Conservation (phyloP, 2,888 invertebrate genomes). For the Chirona hameri region DNA sequence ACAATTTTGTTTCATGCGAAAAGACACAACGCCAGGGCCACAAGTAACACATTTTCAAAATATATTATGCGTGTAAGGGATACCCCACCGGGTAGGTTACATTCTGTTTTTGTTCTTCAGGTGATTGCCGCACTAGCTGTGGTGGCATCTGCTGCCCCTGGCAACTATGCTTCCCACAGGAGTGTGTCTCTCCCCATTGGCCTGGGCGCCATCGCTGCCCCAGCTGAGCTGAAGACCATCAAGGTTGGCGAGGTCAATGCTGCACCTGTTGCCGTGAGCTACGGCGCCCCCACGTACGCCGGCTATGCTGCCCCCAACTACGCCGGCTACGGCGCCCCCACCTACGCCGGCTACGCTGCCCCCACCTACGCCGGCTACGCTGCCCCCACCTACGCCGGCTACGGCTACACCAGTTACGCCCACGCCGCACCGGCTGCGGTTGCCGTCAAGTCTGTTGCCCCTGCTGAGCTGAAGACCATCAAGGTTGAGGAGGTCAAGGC, state of each 20-base stretch:
- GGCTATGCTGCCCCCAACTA: constrained; percentile 7
- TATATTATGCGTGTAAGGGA: too few species aligned
- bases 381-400: constrained; percentile 1
- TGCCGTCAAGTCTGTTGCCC: constrained; percentile 4
- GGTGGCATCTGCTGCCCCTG: neutral
- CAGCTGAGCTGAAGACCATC: neutral
- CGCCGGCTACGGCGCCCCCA: constrained; percentile 26
- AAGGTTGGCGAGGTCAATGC: neutral
- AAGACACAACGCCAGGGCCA: too few species aligned
- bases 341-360: constrained; percentile 29
- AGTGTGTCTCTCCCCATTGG: neutral
- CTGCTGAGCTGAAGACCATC: neutral
- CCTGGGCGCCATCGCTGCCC: constrained; percentile 8
- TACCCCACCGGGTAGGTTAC: too few species aligned
- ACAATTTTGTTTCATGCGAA: too few species aligned
- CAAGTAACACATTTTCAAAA: too few species aligned
- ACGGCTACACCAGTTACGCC: too few species aligned
- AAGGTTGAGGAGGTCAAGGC: neutral
- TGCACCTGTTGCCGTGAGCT: neutral
- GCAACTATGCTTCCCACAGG: neutral
- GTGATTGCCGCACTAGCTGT: constrained; percentile 11
- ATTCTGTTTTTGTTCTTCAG: too few species aligned
- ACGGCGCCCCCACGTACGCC: neutral
- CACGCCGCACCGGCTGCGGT: neutral
- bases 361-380: neutral